phyloP scores from a whole-genome alignment of 2,113 vertebrate species.

The Anseranas semipalmata region DNA sequence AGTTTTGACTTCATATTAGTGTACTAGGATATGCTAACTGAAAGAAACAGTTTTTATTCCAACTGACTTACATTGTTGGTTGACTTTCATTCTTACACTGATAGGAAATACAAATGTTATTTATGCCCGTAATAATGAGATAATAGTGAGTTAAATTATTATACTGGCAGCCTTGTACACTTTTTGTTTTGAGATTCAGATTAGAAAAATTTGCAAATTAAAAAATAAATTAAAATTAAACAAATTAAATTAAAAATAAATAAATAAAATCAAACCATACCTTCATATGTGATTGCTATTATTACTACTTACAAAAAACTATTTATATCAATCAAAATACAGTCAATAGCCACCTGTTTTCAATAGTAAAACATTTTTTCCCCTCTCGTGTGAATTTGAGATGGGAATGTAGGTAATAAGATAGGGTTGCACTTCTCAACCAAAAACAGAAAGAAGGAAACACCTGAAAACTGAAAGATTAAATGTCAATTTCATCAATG shows the following conservation, averaged over 20 bases:
- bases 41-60: not conserved
- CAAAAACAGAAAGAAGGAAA: not conserved
- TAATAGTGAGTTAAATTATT: not conserved
- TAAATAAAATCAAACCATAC: not conserved
- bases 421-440: not conserved
- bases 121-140: not conserved
- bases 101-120: conserved; percentile 3
- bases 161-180: not conserved
- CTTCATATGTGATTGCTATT: not conserved
- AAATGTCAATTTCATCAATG: not conserved
- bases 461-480: not conserved
- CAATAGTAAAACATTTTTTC: not conserved
- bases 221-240: not conserved
- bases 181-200: not conserved
- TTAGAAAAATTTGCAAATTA: not conserved
- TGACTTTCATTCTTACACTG: not conserved
- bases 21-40: not conserved
- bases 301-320: not conserved
- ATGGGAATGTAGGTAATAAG: not conserved
- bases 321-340: not conserved
- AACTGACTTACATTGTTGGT: not conserved
- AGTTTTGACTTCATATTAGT: not conserved
- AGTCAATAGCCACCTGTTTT: not conserved
- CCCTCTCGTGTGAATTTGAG: not conserved
- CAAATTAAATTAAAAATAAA: not conserved